Percentiles rank a stretch among this genome's conserved stretches.
Conservation (phyloP, 2,113 vertebrate species). For the Colistium nudipinnis region DNA sequence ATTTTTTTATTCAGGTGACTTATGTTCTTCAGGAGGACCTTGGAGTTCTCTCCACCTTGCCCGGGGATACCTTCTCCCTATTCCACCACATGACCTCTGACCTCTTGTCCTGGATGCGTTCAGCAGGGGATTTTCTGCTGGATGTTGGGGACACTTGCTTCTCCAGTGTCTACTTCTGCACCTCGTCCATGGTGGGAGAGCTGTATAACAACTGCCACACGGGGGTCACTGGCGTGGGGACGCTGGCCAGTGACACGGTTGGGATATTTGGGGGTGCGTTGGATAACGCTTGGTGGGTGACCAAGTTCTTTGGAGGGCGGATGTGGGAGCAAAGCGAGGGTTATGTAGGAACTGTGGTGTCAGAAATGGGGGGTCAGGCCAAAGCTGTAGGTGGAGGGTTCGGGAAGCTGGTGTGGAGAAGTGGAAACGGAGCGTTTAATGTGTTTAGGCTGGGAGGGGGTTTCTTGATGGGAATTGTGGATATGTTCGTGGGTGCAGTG, state of each 20-base stretch:
- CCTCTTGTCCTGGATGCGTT: constrained; percentile 58
- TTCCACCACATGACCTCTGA: constrained; percentile 74
- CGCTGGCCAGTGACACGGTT: constrained; percentile 67
- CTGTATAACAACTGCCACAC: constrained; percentile 69
- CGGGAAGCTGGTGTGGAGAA: constrained; percentile 66
- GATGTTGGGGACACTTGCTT: constrained; percentile 50
- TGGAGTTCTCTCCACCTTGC: constrained; percentile 70
- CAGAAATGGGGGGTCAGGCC: constrained; percentile 77
- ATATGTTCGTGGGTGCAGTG: constrained; percentile 36
- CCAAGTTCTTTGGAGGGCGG: constrained; percentile 59
- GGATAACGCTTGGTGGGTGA: constrained; percentile 72
- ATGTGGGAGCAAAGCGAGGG: constrained; percentile 63
- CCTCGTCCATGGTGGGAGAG: constrained; percentile 64
- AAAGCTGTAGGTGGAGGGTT: constrained; percentile 71
- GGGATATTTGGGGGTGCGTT: constrained; percentile 61
- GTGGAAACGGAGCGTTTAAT: constrained; percentile 65
- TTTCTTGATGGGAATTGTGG: constrained; percentile 51
- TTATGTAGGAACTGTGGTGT: constrained; percentile 65
- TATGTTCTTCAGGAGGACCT: constrained; percentile 79
- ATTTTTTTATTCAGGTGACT: constrained; percentile 57
- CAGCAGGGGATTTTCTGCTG: constrained; percentile 53
- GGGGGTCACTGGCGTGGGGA: constrained; percentile 74
- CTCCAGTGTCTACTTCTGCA: constrained; percentile 59
- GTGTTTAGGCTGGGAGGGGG: constrained; percentile 38
- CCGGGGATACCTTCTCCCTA: constrained; percentile 66